Conservation (phyloP, 2,888 invertebrate genomes). For the Cancer borealis region DNA sequence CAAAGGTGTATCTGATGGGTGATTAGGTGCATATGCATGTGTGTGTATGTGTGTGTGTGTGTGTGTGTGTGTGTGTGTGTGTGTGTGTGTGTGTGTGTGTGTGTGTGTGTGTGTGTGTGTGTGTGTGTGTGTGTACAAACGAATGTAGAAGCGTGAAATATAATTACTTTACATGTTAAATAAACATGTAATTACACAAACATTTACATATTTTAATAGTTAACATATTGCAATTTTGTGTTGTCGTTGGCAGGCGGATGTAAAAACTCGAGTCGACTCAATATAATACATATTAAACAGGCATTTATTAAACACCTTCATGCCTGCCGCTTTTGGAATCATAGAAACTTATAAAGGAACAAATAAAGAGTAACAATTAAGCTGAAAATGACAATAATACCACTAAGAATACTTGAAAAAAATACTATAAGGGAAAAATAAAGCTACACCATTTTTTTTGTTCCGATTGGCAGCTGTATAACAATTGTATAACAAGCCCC, state of each 20-base stretch:
- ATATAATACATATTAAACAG: background rate
- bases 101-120: conserved; percentile 32
- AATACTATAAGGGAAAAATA: background rate
- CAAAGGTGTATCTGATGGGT: background rate
- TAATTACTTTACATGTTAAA: background rate
- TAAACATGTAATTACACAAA: background rate
- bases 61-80: conserved; percentile 16
- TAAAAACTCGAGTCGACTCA: background rate
- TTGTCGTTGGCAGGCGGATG: background rate
- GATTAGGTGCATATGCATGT: background rate
- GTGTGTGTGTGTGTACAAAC: background rate
- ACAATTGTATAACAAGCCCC: background rate
- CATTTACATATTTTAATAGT: background rate
- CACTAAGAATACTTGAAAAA: background rate
- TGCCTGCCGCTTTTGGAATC: background rate
- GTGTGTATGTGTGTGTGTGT: background rate
- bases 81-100: conserved; percentile 32
- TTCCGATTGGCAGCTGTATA: too few relatives aligned
- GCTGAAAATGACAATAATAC: background rate
- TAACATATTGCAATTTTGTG: background rate
- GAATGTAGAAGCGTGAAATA: background rate
- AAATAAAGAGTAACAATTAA: too few relatives aligned
- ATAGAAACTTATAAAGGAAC: background rate
- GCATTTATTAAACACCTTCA: background rate
- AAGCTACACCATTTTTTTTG: too few relatives aligned